Percentiles rank a stretch among this genome's conserved stretches.
Evolutionary conservation across 2,888 invertebrate species (phyloP).

Genomic region (Melanargia galathea): DNA sequence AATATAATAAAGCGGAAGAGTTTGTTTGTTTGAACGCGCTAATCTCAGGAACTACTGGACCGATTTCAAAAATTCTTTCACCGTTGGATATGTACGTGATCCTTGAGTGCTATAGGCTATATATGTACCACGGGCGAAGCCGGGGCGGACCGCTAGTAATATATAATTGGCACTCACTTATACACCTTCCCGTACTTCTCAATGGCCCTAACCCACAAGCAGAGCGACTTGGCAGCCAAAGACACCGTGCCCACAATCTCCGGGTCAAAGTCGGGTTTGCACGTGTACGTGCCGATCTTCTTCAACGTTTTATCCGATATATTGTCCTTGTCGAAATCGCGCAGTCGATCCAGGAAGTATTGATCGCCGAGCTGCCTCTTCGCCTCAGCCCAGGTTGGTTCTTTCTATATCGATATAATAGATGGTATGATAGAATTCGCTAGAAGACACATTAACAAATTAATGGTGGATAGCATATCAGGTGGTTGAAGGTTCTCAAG

Average conservation of each 20-base stretch:
- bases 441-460: too few species aligned
- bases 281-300: conserved; percentile 90
- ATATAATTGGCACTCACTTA: conserved; percentile 77
- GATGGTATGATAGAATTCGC: neutral
- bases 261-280: conserved; percentile 92
- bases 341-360: conserved; percentile 88
- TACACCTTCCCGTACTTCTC: conserved; percentile 95
- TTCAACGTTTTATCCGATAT: conserved; percentile 91
- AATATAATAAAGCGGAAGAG: too few species aligned
- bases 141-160: neutral
- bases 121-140: neutral
- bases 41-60: too few species aligned
- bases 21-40: too few species aligned
- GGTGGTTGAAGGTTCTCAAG: too few species aligned
- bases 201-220: conserved; percentile 95
- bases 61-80: too few species aligned
- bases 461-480: too few species aligned
- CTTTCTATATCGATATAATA: conserved; percentile 72
- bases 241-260: conserved; percentile 94
- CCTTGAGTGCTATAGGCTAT: too few species aligned
- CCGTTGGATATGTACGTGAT: too few species aligned
- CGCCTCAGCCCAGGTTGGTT: conserved; percentile 93
- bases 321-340: conserved; percentile 94
- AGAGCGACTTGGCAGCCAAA: conserved; percentile 92
- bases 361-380: conserved; percentile 92